A percentile compares a stretch with the other conserved stretches of the same genome.
These are phyloP conservation scores for Macaria notata DNA, from an alignment of 2,888 invertebrate species.

Conservation along the genomic window DNA sequence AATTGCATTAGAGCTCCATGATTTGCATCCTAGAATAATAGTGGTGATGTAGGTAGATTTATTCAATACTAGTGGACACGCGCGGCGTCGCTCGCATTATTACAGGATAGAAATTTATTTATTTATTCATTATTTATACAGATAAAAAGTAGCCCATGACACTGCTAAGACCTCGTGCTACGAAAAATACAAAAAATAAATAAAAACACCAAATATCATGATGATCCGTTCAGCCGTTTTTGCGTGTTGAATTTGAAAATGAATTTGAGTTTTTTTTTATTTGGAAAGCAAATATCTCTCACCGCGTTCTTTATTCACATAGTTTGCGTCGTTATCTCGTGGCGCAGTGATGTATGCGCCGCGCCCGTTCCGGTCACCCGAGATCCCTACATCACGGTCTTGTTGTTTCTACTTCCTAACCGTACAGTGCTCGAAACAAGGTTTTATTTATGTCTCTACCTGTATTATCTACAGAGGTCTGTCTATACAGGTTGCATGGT, in stretches of 20 bases:
- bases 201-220: too few relatives aligned
- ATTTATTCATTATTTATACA: too few relatives aligned
- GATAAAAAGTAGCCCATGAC: too few relatives aligned
- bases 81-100: too few relatives aligned
- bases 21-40: neutral
- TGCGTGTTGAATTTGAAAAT: too few relatives aligned
- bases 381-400: conserved; percentile 3
- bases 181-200: too few relatives aligned
- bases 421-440: neutral
- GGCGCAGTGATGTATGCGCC: conserved; percentile 25
- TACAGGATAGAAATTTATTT: too few relatives aligned
- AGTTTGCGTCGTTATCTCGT: conserved; percentile 28
- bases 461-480: neutral
- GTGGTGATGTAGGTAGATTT: neutral
- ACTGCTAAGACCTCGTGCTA: too few relatives aligned
- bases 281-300: neutral
- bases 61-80: too few relatives aligned
- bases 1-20: neutral
- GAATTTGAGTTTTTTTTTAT: neutral
- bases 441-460: neutral
- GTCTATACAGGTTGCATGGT: neutral
- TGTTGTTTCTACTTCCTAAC: neutral
- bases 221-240: too few relatives aligned
- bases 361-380: conserved; percentile 19
- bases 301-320: conserved; percentile 25